phyloP scores from a whole-genome alignment of 2,888 invertebrate genomes.

The Acanthacorydalis orientalis region DNA sequence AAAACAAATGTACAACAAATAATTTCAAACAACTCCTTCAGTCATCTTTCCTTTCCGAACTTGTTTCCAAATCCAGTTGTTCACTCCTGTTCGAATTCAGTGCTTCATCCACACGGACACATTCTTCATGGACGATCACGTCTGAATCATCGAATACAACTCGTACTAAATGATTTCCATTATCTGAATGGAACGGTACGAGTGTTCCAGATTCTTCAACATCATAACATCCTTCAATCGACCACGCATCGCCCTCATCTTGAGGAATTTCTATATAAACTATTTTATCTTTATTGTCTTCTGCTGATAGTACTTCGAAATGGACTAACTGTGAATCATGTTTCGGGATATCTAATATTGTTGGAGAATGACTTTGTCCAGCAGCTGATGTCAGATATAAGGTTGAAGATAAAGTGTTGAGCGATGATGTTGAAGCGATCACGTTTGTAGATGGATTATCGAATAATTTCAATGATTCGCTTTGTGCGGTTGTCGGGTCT shows the following conservation, averaged over 20 bases:
- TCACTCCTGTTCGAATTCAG: too few relatives aligned
- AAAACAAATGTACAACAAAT: too few relatives aligned
- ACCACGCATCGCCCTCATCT: slow-evolving; percentile 19
- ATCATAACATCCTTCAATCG: slow-evolving; percentile 23
- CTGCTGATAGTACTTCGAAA: slow-evolving; percentile 12
- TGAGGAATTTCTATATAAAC: slow-evolving; percentile 17
- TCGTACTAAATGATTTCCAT: neutral
- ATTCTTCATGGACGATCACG: too few relatives aligned
- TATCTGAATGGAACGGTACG: slow-evolving; percentile 19
- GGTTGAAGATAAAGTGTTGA: neutral
- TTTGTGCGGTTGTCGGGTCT: neutral
- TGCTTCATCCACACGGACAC: too few relatives aligned
- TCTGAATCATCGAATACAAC: neutral
- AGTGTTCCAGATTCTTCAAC: slow-evolving; percentile 25
- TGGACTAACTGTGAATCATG: neutral
- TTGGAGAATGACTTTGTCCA: neutral
- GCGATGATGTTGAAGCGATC: neutral
- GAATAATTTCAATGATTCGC: neutral
- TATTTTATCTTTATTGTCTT: slow-evolving; percentile 18
- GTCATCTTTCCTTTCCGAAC: too few relatives aligned
- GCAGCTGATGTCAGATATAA: slow-evolving; percentile 3
- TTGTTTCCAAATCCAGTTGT: too few relatives aligned
- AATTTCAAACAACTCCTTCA: too few relatives aligned
- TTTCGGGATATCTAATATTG: neutral
- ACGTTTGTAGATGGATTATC: neutral